phyloP scores from a whole-genome alignment of 2,113 vertebrate species.

The Malurus alboscapulatus region DNA sequence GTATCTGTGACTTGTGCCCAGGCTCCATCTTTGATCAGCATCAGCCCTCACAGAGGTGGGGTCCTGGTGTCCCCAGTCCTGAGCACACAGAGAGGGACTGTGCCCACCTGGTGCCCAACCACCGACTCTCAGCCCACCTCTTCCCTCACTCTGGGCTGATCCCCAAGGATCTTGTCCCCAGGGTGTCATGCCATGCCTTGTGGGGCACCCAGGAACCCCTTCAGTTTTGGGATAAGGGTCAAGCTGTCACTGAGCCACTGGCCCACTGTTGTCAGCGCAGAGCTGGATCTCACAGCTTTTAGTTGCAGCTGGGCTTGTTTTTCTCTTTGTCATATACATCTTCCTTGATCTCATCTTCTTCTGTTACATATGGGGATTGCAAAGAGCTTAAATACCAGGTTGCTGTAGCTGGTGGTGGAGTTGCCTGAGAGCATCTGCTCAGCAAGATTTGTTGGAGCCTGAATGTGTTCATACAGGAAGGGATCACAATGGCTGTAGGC shows the following conservation, averaged over 20 bases:
- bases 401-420: slow-evolving; percentile 40
- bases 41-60: not conserved
- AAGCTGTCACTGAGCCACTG: not conserved
- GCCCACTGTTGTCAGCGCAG: not conserved
- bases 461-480: slow-evolving; percentile 56
- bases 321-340: slow-evolving; percentile 50
- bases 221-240: rapidly evolving
- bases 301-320: slow-evolving; percentile 56
- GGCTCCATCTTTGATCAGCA: rapidly evolving
- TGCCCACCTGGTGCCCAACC: rapidly evolving
- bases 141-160: not conserved
- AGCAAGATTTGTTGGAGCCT: slow-evolving; percentile 45
- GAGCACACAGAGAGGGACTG: not conserved
- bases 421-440: slow-evolving; percentile 54
- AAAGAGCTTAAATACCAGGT: slow-evolving; percentile 56
- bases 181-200: rapidly evolving
- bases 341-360: slow-evolving; percentile 60
- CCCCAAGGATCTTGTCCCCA: not conserved
- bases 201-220: not conserved
- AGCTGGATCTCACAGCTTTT: slow-evolving; percentile 27
- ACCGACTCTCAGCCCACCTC: not conserved
- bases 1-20: slow-evolving; percentile 5
- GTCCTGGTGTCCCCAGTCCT: not conserved
- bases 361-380: slow-evolving; percentile 46
- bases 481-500: slow-evolving; percentile 53